Conservation (phyloP, 2,888 invertebrate genomes). For the Agrotis clavis region DNA sequence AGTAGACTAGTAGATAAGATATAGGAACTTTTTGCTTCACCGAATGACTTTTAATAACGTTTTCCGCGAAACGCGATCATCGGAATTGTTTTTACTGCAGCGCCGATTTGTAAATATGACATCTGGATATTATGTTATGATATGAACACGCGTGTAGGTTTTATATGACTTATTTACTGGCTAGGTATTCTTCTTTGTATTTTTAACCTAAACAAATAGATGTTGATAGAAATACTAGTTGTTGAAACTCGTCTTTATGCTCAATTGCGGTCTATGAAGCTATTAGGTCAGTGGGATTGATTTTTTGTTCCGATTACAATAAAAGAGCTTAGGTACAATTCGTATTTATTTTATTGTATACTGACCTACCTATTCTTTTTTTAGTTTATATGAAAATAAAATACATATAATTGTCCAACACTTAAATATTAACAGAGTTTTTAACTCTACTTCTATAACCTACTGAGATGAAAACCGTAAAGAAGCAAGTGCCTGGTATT, state of each 20-base stretch:
- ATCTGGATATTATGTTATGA: constrained; percentile 59
- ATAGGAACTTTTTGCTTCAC: constrained; percentile 70
- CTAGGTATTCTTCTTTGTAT: not conserved
- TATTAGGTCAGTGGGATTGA: constrained; percentile 3
- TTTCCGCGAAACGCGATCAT: constrained; percentile 75
- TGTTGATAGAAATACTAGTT: constrained; percentile 17
- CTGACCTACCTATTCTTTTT: too few species aligned
- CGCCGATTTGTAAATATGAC: constrained; percentile 66
- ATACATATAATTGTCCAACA: too few species aligned
- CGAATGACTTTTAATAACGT: constrained; percentile 76
- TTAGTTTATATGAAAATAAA: too few species aligned
- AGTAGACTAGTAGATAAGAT: constrained; percentile 15
- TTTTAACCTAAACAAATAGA: constrained; percentile 2
- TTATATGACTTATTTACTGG: constrained; percentile 13
- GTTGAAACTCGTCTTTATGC: constrained; percentile 2
- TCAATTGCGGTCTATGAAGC: constrained; percentile 10
- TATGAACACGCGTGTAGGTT: constrained; percentile 27
- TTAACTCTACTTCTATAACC: not conserved
- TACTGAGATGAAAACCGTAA: not conserved
- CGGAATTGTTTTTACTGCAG: constrained; percentile 71
- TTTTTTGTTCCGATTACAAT: not conserved
- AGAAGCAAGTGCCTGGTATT: not conserved
- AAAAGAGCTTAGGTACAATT: not conserved
- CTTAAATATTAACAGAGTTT: not conserved
- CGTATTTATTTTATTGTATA: too few species aligned